phyloP scores from a whole-genome alignment of 2,888 invertebrate species.

The Drosophila merina region DNA sequence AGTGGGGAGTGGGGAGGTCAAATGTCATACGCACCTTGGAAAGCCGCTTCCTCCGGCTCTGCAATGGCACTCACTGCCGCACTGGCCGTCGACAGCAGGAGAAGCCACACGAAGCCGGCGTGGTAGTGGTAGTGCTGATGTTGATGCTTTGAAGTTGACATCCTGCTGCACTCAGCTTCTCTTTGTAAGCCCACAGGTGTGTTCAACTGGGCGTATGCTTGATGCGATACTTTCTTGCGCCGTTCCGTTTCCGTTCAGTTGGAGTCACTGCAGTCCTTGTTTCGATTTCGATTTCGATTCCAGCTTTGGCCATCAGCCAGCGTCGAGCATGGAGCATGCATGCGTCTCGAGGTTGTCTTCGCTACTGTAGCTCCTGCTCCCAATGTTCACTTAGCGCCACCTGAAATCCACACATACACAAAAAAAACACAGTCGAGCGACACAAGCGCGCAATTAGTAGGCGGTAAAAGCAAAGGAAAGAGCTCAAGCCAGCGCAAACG shows the following conservation, averaged over 20 bases:
- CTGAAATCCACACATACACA: constrained; percentile 27
- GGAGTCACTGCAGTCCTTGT: constrained; percentile 9
- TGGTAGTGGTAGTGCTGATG: constrained; percentile 59
- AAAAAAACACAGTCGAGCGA: constrained; percentile 3
- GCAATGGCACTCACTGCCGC: constrained; percentile 79
- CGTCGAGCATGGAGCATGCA: constrained; percentile 65
- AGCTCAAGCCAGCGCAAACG: constrained; percentile 57
- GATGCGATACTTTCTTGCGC: constrained; percentile 14
- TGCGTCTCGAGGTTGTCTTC: constrained; percentile 69
- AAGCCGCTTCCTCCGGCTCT: constrained; percentile 86
- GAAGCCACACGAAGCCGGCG: constrained; percentile 60
- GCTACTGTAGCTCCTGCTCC: constrained; percentile 60
- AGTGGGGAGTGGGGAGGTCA: background rate
- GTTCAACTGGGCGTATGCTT: constrained; percentile 39
- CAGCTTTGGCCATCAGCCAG: constrained; percentile 70
- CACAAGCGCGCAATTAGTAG: constrained; percentile 47
- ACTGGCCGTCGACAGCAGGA: constrained; percentile 69
- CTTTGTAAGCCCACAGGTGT: constrained; percentile 31
- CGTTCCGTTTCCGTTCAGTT: constrained; percentile 33
- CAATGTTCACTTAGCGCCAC: constrained; percentile 15
- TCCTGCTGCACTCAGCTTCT: constrained; percentile 31
- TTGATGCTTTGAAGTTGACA: constrained; percentile 64
- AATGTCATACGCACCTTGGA: constrained; percentile 85
- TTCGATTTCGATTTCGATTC: constrained; percentile 50
- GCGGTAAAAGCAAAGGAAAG: constrained; percentile 38